These are phyloP conservation scores for Thermophis baileyi DNA, from an alignment of 2,113 vertebrate genomes.

Conservation along the genomic window DNA sequence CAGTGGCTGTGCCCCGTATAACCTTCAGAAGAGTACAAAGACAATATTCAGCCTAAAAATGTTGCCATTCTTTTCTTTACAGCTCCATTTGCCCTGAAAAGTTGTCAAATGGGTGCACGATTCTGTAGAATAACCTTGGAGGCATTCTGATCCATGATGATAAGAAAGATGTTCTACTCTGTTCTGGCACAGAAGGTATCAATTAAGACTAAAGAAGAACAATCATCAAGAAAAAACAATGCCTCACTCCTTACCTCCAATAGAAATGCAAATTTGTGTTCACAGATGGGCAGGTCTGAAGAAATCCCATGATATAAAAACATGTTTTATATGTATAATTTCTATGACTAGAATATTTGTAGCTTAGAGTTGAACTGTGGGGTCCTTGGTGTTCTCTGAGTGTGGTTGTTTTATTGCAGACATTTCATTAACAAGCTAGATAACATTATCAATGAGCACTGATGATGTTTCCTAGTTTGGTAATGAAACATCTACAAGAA, in stretches of 20 bases:
- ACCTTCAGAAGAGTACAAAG: not conserved
- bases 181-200: not conserved
- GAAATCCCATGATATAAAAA: not conserved
- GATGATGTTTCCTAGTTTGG: not conserved
- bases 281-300: not conserved
- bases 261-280: not conserved
- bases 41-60: not conserved
- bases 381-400: not conserved
- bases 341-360: not conserved
- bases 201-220: not conserved
- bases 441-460: not conserved
- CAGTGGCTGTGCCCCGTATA: not conserved
- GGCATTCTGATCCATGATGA: not conserved
- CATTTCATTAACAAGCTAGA: not conserved
- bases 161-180: not conserved
- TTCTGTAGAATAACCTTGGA: not conserved
- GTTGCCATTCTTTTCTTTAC: not conserved
- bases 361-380: not conserved
- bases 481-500: not conserved
- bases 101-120: not conserved
- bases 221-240: not conserved
- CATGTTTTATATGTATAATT: not conserved
- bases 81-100: not conserved
- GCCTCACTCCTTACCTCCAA: not conserved
- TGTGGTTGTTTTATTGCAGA: not conserved